Base-by-base conservation (phyloP, 1,140 invertebrate species). In the Bicyclus anynana region DNA sequence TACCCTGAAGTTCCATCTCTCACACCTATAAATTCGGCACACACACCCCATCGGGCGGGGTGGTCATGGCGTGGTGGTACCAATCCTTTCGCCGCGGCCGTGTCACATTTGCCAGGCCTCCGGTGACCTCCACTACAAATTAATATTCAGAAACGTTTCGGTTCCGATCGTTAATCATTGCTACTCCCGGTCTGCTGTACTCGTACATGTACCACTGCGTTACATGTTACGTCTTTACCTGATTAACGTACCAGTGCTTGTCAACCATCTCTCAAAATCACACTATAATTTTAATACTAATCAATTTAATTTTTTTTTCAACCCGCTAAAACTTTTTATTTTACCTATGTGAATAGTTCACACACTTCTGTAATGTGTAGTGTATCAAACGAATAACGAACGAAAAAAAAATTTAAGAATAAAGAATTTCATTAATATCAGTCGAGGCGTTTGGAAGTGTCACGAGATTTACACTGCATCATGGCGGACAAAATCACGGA, bases 21-120 rank as follows among this genome's bases (percentile, higher is more conserved):
- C 84, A 87, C 84, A 85, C 82, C 84, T 85, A 84, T 84, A 85
- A 84, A 87, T 84, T 87, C 81, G 76, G 80, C 80, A 87, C 84
- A 87, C 73, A 85, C 84, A 79, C 78, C 84, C 81, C 71, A 72
- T 67, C 67, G 72, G 75, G 74, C 49, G 65, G 76, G 73, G 77
- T 68, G 76, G 78, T 65, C 69, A 74, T 73, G 73, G 68, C 77
- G 77, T 23, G 23, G 23, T 23, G 23, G 23, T 72, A 71, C 80
- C 79, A 87, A 87, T 87, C 84, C 84, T 87, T 87, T 87, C 82
- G 80, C 67, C 73, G 73, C 67, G 72, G 74, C 78, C 65, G 68
- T 85, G 84, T 85, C 84, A 87, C 84, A 85, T 77, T 87, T 72
- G 80, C 76, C 71, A 74, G 72, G 66, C 67, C 66, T 64, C 56